Evolutionary conservation across 2,797 vertebrate genomes (phyloP), one percentile per base, ranked within the genome.

Genomic region (Poecilia gillii): DNA sequence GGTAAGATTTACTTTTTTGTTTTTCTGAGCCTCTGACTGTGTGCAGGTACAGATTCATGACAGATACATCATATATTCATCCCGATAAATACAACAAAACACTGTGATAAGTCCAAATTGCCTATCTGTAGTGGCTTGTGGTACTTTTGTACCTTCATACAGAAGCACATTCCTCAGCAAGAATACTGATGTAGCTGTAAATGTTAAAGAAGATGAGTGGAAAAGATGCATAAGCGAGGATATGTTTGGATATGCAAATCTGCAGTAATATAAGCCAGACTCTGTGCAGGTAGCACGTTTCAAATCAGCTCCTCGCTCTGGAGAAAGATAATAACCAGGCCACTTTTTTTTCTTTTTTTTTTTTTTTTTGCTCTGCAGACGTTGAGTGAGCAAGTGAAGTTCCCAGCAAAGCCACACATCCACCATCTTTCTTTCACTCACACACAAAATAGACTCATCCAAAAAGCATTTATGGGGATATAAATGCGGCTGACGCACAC

Each of bases 111-210:
- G 14, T 62, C 31, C 59, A 64, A 64, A 64, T 18, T 64, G 59
- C 31, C 16, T 36, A 64, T 33, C 59, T 64, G 4, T 39, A 41
- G 8, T 41, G 23, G 36, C 23, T 41, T 41, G 3, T 25, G 23
- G 7, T 13, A 41, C 20, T 41, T 68, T 68, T 68, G 1, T 39
- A 6, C 36, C 39, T 68, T 18, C 36, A 89, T 91, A 84, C 83
- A 79, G 87, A 80, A 85, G 82, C 77, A 72, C 64, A 41, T 36
- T 47, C 78, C 73, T 51, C 71, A 73, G 83, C 71, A 79, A 81
- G 87, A 92, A 90, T 84, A 84, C 85, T 76, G 81, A 87, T 76
- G 36, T 75, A 55, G 78, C 77, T 76, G 76, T 81, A 72, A 91
- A 86, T 73, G 78, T 73, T 80, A 47, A 23, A 28, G 20, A 55